Conservation (phyloP, 2,113 vertebrate genomes). For the Microtus richardsoni region DNA sequence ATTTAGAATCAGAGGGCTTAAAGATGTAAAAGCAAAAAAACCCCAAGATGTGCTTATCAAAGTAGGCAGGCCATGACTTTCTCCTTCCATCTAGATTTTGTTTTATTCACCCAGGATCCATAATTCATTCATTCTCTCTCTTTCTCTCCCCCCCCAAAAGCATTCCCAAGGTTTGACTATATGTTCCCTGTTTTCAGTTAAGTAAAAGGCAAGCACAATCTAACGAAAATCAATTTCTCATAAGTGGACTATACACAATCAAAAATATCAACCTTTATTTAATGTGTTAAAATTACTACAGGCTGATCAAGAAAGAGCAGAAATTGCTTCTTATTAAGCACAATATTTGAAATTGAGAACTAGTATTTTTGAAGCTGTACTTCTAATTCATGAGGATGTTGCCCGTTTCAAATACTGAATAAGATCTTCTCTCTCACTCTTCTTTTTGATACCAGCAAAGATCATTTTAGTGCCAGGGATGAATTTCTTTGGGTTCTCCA, state of each 20-base stretch:
- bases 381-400: slow-evolving; percentile 84
- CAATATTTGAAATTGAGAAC: slow-evolving; percentile 62
- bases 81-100: background rate
- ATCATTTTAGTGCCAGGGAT: slow-evolving; percentile 93
- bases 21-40: background rate
- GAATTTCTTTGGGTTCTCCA: slow-evolving; percentile 95
- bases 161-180: slow-evolving; percentile 18
- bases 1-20: background rate
- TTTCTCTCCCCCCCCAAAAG: background rate
- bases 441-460: slow-evolving; percentile 94
- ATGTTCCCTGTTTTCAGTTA: slow-evolving; percentile 24
- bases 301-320: slow-evolving; percentile 70
- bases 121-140: background rate
- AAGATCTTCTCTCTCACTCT: slow-evolving; percentile 89
- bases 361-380: slow-evolving; percentile 49
- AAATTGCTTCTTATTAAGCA: slow-evolving; percentile 36
- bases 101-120: slow-evolving; percentile 41
- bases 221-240: background rate
- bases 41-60: background rate
- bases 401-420: slow-evolving; percentile 91
- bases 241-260: slow-evolving; percentile 25
- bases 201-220: slow-evolving; percentile 44
- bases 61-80: background rate
- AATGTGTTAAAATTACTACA: slow-evolving; percentile 63
- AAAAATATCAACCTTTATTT: slow-evolving; percentile 72